Base-by-base conservation (phyloP, 1,140 invertebrate genomes). In the Epicauta chinensis region DNA sequence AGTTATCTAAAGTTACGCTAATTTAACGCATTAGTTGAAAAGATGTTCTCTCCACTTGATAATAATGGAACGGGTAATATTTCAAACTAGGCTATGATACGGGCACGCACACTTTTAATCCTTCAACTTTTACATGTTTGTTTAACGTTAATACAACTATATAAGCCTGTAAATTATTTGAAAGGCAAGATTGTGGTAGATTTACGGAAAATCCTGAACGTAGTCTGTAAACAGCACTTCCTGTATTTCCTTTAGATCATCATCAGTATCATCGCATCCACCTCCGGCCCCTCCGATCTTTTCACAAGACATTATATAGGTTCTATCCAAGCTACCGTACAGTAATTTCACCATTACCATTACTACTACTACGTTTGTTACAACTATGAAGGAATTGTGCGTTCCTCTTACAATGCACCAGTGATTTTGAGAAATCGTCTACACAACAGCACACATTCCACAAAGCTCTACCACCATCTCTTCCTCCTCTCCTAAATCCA, bases 371-470 rank as follows among this genome's bases (percentile, higher is more conserved):
- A n/a, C n/a, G n/a, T n/a, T n/a, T n/a, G n/a, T n/a, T n/a, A n/a
- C n/a, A n/a, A 23, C 23, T 23, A 23, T 23, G 2, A 23, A 45
- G 32, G 46, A 59, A 59, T 59, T 55, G 53, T 55, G 23, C 23
- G 23, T 23, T 7, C 36, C 42, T 53, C 50, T 23, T 45, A 23
- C 57, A 59, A 59, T 55, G 53, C 57, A 59, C 57, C 57, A 50
- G 57, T 55, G 57, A 59, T 59, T 55, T 55, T 59, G 57, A 59
- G 53, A 59, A 59, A 59, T 55, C 49, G 53, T 55, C 39, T 41
- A 40, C 50, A 53, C 49, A 55, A 58, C 55, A 53, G 44, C 36
- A 38, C 38, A 29, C 45, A 38, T 47, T 47, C 43, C 30, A 23
- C 4, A 23, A 23, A n/a, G n/a, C n/a, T 23, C 2, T 23, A 23